Percentiles rank a stretch among this genome's conserved stretches.
phyloP scores from a whole-genome alignment of 1,140 invertebrate species.

The Eriocheir sinensis region DNA sequence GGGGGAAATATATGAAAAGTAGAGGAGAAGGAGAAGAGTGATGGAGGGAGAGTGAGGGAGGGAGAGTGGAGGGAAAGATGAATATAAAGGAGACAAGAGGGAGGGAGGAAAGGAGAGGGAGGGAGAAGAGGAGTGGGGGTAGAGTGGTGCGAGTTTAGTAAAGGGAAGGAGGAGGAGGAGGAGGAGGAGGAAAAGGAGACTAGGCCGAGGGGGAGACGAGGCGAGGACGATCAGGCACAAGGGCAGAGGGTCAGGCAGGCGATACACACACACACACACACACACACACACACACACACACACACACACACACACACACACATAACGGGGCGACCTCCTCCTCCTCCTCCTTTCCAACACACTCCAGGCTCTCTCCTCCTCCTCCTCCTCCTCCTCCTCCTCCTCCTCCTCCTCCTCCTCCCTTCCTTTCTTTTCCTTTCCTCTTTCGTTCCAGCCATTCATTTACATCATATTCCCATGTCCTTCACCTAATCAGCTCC shows the following conservation, averaged over 20 bases:
- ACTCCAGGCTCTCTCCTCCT: neutral
- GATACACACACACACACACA: slow-evolving; percentile 11
- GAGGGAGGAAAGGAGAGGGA: neutral
- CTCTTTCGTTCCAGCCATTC: neutral
- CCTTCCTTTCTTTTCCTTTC: neutral
- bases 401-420: slow-evolving; percentile 16
- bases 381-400: neutral
- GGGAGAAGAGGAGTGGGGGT: neutral
- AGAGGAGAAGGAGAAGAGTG: neutral
- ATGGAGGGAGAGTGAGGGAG: neutral
- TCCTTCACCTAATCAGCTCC: too few species aligned
- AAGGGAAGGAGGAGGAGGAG: neutral
- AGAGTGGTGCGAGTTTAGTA: too few species aligned
- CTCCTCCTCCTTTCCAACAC: slow-evolving; percentile 22
- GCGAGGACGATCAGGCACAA: neutral
- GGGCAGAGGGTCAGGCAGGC: neutral
- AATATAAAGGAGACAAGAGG: too few species aligned
- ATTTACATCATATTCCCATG: neutral
- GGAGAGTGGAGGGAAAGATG: neutral
- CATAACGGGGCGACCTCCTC: slow-evolving; percentile 19
- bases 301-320: neutral
- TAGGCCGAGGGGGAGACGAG: neutral
- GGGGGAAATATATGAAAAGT: neutral
- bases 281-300: slow-evolving; percentile 19
- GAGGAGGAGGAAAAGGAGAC: neutral